Percentiles rank a stretch among this genome's conserved stretches.
Evolutionary conservation across 2,888 invertebrate species (phyloP).

Genomic region (Chesias legatella): DNA sequence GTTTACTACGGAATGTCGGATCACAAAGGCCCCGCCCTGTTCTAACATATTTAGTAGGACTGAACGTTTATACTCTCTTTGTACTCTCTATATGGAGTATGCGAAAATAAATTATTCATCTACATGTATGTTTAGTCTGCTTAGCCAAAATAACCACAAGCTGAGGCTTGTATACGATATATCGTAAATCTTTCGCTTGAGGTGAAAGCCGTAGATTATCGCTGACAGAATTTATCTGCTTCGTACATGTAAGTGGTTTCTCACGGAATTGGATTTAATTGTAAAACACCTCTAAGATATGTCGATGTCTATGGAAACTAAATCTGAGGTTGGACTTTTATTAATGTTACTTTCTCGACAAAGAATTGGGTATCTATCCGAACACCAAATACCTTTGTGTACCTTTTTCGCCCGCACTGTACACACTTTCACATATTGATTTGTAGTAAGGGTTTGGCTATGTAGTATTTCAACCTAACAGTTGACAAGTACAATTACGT

Average conservation of each 20-base stretch:
- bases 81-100: neutral
- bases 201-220: neutral
- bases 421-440: too few species aligned
- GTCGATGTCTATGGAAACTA: too few species aligned
- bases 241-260: neutral
- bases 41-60: too few species aligned
- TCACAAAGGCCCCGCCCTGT: too few species aligned
- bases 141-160: conserved; percentile 5
- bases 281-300: too few species aligned
- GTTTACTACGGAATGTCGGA: too few species aligned
- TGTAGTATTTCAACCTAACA: too few species aligned
- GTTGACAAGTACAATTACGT: too few species aligned
- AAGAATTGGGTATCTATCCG: conserved; percentile 7
- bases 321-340: conserved; percentile 5
- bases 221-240: neutral
- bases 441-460: too few species aligned
- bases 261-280: neutral
- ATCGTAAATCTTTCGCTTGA: conserved; percentile 1
- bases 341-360: conserved; percentile 3
- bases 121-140: neutral
- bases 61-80: too few species aligned
- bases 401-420: neutral
- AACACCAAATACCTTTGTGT: conserved; percentile 1
- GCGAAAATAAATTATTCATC: conserved; percentile 2
- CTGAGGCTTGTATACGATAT: neutral